phyloP scores from a whole-genome alignment of 2,113 vertebrate genomes.

The Arothron firmamentum region DNA sequence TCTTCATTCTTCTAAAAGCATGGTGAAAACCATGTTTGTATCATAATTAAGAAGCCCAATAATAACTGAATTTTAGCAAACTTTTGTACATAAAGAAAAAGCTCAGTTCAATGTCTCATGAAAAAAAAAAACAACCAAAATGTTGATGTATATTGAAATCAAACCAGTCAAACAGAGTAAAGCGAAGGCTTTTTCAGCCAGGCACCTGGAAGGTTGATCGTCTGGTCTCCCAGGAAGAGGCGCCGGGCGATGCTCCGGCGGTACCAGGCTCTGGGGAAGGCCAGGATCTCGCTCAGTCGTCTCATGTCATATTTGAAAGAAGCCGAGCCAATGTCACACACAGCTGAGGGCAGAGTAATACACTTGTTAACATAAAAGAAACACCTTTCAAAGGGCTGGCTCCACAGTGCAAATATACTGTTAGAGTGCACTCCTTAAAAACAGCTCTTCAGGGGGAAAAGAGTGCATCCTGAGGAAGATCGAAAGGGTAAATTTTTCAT shows the following conservation, averaged over 20 bases:
- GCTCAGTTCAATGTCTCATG: too few relatives aligned
- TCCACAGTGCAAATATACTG: neutral
- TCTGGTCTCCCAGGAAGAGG: constrained; percentile 96
- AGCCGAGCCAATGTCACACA: constrained; percentile 97
- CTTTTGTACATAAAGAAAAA: too few relatives aligned
- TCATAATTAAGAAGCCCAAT: too few relatives aligned
- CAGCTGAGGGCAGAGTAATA: constrained; percentile 72
- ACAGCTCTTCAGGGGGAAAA: neutral
- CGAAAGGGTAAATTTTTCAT: neutral
- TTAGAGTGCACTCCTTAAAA: neutral
- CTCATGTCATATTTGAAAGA: constrained; percentile 99
- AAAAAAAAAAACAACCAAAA: too few relatives aligned
- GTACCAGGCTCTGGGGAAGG: constrained; percentile 97
- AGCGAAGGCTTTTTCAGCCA: neutral
- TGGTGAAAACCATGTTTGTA: too few relatives aligned
- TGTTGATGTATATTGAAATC: too few relatives aligned
- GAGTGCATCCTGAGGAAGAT: neutral
- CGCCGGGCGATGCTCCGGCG: constrained; percentile 93
- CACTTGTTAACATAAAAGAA: neutral
- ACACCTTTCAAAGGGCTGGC: neutral
- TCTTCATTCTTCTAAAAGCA: too few relatives aligned
- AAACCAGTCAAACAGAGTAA: too few relatives aligned
- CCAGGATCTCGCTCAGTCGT: constrained; percentile 94
- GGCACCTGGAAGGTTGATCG: constrained; percentile 88
- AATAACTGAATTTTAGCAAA: too few relatives aligned